Conservation (phyloP, 1,140 invertebrate species). For the Choristoneura fumiferana region DNA sequence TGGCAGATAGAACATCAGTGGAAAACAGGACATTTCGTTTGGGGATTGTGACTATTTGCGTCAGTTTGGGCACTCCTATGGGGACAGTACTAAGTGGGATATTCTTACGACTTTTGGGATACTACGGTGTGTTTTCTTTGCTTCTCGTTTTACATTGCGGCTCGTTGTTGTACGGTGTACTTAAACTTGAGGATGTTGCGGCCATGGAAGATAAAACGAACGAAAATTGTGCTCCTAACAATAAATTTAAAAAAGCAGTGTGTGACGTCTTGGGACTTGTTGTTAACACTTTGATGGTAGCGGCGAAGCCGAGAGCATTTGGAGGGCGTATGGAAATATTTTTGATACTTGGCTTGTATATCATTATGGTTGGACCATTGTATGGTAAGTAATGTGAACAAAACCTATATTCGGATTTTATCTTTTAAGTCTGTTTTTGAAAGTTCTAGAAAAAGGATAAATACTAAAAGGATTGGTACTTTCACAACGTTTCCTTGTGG, state of each 20-base stretch:
- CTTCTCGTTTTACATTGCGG: constrained; percentile 47
- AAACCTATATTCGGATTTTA: too few relatives aligned
- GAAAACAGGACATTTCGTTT: constrained; percentile 80
- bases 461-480: too few relatives aligned
- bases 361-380: constrained; percentile 75
- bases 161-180: constrained; percentile 58
- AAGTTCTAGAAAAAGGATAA: too few relatives aligned
- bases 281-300: constrained; percentile 70
- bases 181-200: constrained; percentile 60
- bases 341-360: constrained; percentile 65
- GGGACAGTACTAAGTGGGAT: constrained; percentile 70
- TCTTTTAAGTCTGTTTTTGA: too few relatives aligned
- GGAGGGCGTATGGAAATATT: constrained; percentile 67
- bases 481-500: too few relatives aligned
- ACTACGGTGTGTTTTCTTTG: constrained; percentile 68
- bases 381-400: constrained; percentile 64
- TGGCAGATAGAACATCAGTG: constrained; percentile 79
- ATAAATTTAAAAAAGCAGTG: constrained; percentile 35
- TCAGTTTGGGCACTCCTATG: constrained; percentile 67
- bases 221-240: constrained; percentile 26
- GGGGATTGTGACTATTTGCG: constrained; percentile 75
- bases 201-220: constrained; percentile 33
- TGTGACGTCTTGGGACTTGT: constrained; percentile 64
- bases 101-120: constrained; percentile 51
- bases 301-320: constrained; percentile 59